A percentile compares a stretch with the other conserved stretches of the same genome.
These are phyloP conservation scores for Volucella inanis DNA, from an alignment of 2,888 invertebrate species.

Conservation along the genomic window DNA sequence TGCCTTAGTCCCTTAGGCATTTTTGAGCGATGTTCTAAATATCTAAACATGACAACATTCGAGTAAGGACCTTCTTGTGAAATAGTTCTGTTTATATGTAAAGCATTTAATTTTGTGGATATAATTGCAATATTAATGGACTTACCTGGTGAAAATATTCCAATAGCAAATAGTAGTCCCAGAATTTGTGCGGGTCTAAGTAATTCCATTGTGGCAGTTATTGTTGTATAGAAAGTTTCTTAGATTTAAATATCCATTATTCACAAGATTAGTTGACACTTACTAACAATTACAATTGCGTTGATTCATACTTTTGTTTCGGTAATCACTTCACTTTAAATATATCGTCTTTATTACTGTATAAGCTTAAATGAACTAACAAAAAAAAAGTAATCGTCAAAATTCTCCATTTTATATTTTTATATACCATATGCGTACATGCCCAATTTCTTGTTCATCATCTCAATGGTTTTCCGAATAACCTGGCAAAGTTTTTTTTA, in stretches of 20 bases:
- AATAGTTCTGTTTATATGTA: too few species aligned
- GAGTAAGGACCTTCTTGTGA: too few species aligned
- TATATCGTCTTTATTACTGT: too few species aligned
- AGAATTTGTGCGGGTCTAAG: conserved; percentile 37
- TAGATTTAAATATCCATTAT: conserved; percentile 7
- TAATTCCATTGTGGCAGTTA: conserved; percentile 43
- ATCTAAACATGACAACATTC: too few species aligned
- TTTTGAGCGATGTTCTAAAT: too few species aligned
- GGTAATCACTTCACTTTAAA: neutral
- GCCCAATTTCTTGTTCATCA: too few species aligned
- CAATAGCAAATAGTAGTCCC: conserved; percentile 44
- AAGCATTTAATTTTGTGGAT: too few species aligned
- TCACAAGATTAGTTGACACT: neutral
- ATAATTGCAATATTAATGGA: neutral
- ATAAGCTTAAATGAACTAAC: too few species aligned
- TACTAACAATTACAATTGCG: neutral
- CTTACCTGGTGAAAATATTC: conserved; percentile 63
- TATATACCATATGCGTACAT: too few species aligned
- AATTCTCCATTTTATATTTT: too few species aligned
- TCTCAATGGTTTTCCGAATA: neutral
- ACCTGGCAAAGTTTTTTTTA: neutral
- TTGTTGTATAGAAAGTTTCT: neutral
- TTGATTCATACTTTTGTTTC: neutral
- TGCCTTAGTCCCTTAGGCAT: too few species aligned
- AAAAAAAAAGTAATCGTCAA: too few species aligned